Base-by-base conservation (phyloP, 2,888 invertebrate species). In the Hololepta plana region DNA sequence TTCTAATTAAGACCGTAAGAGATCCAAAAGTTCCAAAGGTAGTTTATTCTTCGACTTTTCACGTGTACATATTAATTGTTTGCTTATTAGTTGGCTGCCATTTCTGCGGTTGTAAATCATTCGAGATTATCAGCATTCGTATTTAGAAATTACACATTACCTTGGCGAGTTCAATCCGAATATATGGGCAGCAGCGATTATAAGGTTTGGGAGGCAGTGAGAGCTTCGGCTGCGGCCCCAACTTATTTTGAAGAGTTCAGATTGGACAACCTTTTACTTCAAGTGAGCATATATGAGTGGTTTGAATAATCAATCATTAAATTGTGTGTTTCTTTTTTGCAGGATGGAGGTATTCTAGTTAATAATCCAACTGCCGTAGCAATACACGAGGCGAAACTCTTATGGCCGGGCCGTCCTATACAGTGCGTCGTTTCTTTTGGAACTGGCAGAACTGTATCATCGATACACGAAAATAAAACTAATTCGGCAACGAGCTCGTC, bases 311-410 rank as follows among this genome's bases (percentile, higher is more conserved):
- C 15, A 12, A 9, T 8, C 6, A 27, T 14, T 14, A 11, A 15
- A 20, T 28, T 10, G 5, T 25, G 10, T 13, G 9, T 4, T 24
- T 27, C 22, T 30, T 31, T 35, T 33, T 45, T 47, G 27, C 41
- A 72, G 72, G 82, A 82, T 55, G 77, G 80, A 35, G 87, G 88
- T 14, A 69, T 87, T 40, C 57, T 85, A 49, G 72, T 75, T 7
- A 90, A 88, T 57, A 91, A 90, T 55, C 88, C 88, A 1, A 72
- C 84, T 7, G 82, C 81, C 3, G 70, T 90, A 4, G 91, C 81
- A 1, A 60, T 90, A 21, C 87, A 87, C 47, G 91, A 91, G 56
- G 79, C 84, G 1, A 72, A 72, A 38, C 62, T 76, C 16, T 53
- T 91, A 23, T 91, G 79, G 77, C 87, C 87, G 0, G 61, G 70